phyloP scores from a whole-genome alignment of 2,888 invertebrate genomes.

The Abrostola tripartita region DNA sequence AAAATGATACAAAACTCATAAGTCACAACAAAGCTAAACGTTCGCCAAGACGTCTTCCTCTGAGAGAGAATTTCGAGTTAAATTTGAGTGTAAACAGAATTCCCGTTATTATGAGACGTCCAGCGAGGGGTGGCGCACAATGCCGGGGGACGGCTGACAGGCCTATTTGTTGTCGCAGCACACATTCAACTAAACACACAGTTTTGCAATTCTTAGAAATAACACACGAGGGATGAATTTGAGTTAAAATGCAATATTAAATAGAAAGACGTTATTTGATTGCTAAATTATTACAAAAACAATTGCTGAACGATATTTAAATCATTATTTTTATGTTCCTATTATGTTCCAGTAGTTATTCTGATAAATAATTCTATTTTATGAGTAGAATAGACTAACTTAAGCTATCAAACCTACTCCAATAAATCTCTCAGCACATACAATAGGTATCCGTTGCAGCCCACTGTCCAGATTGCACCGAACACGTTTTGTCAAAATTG shows the following conservation, averaged over 20 bases:
- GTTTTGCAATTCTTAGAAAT: conserved; percentile 39
- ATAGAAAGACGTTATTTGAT: neutral
- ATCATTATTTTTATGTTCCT: no score
- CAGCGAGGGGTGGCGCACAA: conserved; percentile 31
- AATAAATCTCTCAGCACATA: neutral
- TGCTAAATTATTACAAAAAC: neutral
- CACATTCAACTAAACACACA: conserved; percentile 27
- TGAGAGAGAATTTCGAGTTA: conserved; percentile 18
- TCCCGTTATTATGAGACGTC: conserved; percentile 27
- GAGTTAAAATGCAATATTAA: neutral
- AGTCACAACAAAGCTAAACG: conserved; percentile 10
- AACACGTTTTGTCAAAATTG: conserved; percentile 5
- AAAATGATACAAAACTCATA: conserved; percentile 2
- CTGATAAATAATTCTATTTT: no score
- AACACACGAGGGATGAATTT: conserved; percentile 8
- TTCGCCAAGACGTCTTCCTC: conserved; percentile 9
- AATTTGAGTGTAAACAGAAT: conserved; percentile 44
- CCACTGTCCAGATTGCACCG: neutral
- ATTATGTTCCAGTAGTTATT: no score
- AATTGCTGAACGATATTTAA: no score
- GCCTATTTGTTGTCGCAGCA: conserved; percentile 35
- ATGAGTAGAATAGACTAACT: no score
- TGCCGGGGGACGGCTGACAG: conserved; percentile 30
- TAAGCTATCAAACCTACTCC: neutral
- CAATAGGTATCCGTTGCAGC: conserved; percentile 1